Evolutionary conservation across 2,888 invertebrate genomes (phyloP), one percentile per base, ranked within the genome.

Genomic region (Hipparchia sbordonii): DNA sequence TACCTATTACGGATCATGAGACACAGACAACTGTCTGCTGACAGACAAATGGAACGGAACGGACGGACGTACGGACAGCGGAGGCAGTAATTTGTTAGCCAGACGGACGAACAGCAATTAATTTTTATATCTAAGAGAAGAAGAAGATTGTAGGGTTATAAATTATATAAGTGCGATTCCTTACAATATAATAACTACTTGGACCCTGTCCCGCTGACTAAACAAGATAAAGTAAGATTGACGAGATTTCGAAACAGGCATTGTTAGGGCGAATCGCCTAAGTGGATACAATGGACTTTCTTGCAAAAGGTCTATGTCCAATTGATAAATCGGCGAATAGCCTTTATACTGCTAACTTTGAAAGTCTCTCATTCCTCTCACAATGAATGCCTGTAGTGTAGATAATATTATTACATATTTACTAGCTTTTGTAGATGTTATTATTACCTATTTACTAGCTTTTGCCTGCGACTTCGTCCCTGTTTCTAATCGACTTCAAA

Each of bases 141-240:
- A 39, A 39, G 5, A 39, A 39, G 13, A n/a, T 13, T 23, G 57
- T 57, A 2, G 5, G 39, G 39, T 4, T 39, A 4, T 39, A 39
- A 39, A 23, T 23, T 39, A 39, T 39, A 39, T 39, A 39, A 39
- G 39, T 57, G 8, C 8, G 7, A 61, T 45, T 61, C 60, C 45
- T 39, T 45, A 45, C 10, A 63, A 33, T 33, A 65, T 12, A 33
- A 23, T 51, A 10, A 23, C 2, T 13, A 63, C n/a, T 23, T 9
- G 23, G 10, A 52, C 33, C 33, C 52, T 2, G 13, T 23, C n/a
- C 39, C 63, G 51, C 46, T 67, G 67, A 67, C 67, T 45, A 52
- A 45, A 57, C 56, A 67, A 67, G 67, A 67, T 67, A 67, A 66
- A 57, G 67, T 56, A 23, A 67, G 67, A 67, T 67, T 9, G 56